A percentile compares a stretch with the other conserved stretches of the same genome.
These are phyloP conservation scores for Myopa tessellatipennis DNA, from an alignment of 2,888 invertebrate genomes.

Conservation along the genomic window DNA sequence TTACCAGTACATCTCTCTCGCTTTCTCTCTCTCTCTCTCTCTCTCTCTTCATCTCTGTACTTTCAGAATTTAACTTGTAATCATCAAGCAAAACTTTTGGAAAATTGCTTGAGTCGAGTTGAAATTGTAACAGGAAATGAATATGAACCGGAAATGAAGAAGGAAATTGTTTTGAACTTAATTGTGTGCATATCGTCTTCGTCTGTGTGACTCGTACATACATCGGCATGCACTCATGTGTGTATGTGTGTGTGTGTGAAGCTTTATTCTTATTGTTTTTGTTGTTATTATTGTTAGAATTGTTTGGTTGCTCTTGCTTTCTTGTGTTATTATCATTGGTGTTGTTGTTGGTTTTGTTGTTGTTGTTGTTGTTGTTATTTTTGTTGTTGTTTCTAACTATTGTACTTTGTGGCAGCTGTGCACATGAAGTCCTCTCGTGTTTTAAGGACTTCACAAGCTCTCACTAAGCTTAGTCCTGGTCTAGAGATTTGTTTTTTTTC, in stretches of 20 bases:
- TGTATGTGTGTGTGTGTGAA: neutral
- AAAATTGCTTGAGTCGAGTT: conserved; percentile 29
- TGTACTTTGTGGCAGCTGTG: neutral
- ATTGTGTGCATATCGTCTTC: conserved; percentile 23
- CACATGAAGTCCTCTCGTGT: neutral
- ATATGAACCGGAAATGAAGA: conserved; percentile 38
- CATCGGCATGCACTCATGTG: neutral
- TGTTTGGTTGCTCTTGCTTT: neutral
- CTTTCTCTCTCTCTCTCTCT: neutral
- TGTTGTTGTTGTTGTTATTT: neutral
- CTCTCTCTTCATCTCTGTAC: neutral
- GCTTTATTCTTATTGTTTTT: neutral
- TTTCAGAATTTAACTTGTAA: neutral
- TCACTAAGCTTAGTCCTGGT: neutral
- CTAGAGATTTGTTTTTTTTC: neutral
- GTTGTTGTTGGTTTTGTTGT: conserved; percentile 6
- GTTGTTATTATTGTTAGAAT: neutral
- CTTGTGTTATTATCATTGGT: neutral
- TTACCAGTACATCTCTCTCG: neutral
- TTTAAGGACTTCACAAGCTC: neutral
- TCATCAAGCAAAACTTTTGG: conserved; percentile 33
- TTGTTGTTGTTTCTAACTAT: neutral
- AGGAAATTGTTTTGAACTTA: conserved; percentile 39
- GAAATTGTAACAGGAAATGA: conserved; percentile 36
- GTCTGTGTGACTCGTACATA: neutral